Base-by-base conservation (phyloP, 2,888 invertebrate genomes). In the Furcula furcula region DNA sequence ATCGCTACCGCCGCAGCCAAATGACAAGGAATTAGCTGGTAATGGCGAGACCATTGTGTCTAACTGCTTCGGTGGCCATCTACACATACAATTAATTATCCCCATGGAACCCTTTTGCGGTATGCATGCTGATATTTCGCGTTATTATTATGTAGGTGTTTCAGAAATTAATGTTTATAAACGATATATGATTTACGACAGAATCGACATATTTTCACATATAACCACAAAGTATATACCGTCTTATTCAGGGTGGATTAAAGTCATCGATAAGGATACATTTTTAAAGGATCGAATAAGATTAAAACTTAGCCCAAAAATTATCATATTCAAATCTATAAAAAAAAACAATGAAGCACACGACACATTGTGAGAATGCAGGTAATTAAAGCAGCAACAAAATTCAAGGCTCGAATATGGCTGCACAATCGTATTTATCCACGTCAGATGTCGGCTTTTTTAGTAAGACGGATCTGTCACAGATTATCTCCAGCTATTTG, bases 11-110 rank as follows among this genome's bases (percentile, higher is more conserved):
- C 84, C 85, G 75, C 86, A 86, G 77, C 84, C 86, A 87, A 88
- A 89, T 85, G 85, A 81, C 83, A 75, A 78, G 80, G 83, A 85
- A 86, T 89, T 87, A 87, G 84, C 76, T 62, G 58, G 74, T 87
- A 89, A 89, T 88, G 83, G 88, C 75, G 86, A 73, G 80, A 76
- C 84, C 83, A 87, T 89, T 88, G 76, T 74, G 57, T 57, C 76
- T 84, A 86, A 88, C 82, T 76, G 81, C 80, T 66, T 61, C 68
- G 63, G 76, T 76, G 76, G 77, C 75, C 73, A 79, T 79, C 74
- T 78, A 75, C 71, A 80, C 77, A 73, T 76, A 73, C 55, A 80
- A 84, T 83, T 82, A 81, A 85, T 85, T 79, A 70, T 72, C 49
- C 58, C 47, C 59, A 68, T 64, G 69, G 69, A 76, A 70, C 76